Evolutionary conservation across 2,113 vertebrate species (phyloP).

Genomic region (Cheilinus undulatus): DNA sequence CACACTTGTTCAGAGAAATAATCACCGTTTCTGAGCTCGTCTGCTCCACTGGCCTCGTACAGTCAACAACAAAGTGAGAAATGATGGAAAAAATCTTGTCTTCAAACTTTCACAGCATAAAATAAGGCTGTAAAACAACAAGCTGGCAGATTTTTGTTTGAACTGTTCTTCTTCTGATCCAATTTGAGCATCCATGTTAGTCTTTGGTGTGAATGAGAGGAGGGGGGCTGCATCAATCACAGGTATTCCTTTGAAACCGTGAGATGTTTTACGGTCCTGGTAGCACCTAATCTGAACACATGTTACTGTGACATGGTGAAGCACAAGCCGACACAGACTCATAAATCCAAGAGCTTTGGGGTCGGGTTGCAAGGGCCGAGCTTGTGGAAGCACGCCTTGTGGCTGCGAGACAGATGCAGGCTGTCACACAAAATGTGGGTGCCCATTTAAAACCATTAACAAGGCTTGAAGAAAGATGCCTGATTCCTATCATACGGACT

Average conservation of each 20-base stretch:
- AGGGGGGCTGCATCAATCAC: constrained; percentile 41
- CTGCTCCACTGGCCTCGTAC: constrained; percentile 77
- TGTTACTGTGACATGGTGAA: constrained; percentile 64
- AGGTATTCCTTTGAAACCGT: constrained; percentile 71
- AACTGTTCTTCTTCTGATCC: constrained; percentile 6
- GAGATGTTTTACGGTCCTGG: constrained; percentile 71
- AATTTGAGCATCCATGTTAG: constrained; percentile 12
- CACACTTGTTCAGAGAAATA: constrained; percentile 53
- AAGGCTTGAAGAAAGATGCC: constrained; percentile 45
- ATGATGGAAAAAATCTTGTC: constrained; percentile 57
- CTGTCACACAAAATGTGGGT: constrained; percentile 64
- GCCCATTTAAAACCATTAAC: constrained; percentile 79
- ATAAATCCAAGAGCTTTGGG: constrained; percentile 68
- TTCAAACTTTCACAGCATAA: constrained; percentile 56
- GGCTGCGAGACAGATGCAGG: constrained; percentile 67
- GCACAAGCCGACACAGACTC: constrained; percentile 62
- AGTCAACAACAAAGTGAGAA: constrained; percentile 56
- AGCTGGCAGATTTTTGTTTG: constrained; percentile 41
- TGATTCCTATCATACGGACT: constrained; percentile 39
- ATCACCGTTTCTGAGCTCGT: constrained; percentile 46
- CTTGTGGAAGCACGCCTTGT: constrained; percentile 58
- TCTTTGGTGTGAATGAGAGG: background rate
- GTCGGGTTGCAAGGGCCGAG: constrained; percentile 65
- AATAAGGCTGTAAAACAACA: constrained; percentile 34
- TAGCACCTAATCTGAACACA: constrained; percentile 75